phyloP scores from a whole-genome alignment of 2,113 vertebrate species.

The Orthonyx spaldingii region DNA sequence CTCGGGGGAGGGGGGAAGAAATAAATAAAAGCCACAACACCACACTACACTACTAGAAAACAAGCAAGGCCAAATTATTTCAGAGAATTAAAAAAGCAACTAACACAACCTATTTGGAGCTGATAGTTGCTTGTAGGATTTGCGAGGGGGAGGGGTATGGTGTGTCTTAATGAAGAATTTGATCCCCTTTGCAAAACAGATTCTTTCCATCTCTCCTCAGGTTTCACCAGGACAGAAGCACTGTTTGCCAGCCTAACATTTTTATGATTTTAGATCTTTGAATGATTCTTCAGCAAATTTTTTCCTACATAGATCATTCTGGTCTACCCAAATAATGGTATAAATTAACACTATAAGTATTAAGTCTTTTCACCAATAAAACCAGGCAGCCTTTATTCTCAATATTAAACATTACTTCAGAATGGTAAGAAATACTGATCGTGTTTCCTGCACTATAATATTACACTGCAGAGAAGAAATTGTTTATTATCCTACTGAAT shows the following conservation, averaged over 20 bases:
- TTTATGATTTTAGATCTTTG: neutral
- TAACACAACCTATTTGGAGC: neutral
- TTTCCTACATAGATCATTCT: neutral
- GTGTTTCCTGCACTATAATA: neutral
- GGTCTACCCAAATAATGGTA: neutral
- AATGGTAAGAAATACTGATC: neutral
- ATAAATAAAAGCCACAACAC: too few relatives aligned
- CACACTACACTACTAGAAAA: neutral
- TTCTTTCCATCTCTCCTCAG: neutral
- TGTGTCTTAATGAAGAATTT: neutral
- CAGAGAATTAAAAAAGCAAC: neutral
- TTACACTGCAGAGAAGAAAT: neutral
- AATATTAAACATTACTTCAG: neutral
- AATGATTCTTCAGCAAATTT: neutral
- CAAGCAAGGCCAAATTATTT: neutral
- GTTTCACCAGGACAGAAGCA: neutral
- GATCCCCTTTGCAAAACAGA: neutral
- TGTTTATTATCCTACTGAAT: neutral
- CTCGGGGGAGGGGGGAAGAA: too few relatives aligned
- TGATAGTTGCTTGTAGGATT: neutral
- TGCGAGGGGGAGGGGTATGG: accelerated
- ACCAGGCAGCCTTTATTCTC: neutral
- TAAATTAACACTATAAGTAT: neutral
- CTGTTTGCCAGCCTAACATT: neutral
- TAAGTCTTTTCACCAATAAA: neutral